phyloP scores from a whole-genome alignment of 2,113 vertebrate genomes.

The Strix uralensis region DNA sequence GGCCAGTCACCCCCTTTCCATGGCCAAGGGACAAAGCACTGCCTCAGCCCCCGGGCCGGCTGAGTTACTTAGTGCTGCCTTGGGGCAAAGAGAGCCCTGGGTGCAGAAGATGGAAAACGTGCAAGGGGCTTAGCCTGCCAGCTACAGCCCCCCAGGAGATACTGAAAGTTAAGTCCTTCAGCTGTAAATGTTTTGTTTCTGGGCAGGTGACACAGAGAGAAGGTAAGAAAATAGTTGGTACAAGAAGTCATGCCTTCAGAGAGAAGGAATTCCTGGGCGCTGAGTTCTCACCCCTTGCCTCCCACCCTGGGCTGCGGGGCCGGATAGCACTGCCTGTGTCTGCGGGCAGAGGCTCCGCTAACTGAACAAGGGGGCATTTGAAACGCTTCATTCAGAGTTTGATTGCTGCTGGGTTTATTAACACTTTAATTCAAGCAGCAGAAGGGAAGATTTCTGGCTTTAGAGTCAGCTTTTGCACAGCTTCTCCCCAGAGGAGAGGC shows the following conservation, averaged over 20 bases:
- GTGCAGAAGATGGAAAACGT: not conserved
- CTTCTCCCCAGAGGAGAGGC: not conserved
- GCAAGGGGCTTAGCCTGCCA: not conserved
- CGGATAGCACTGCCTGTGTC: not conserved
- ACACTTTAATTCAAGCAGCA: not conserved
- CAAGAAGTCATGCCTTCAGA: not conserved
- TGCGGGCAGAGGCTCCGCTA: not conserved
- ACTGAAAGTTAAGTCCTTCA: not conserved
- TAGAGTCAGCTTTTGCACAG: not conserved
- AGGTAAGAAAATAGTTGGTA: not conserved
- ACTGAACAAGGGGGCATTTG: slow-evolving; percentile 31
- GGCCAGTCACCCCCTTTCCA: not conserved
- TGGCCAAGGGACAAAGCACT: not conserved
- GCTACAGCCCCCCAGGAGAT: not conserved
- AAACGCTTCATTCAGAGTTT: not conserved
- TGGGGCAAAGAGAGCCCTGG: not conserved
- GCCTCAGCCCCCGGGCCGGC: rapidly evolving
- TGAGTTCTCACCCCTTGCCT: not conserved
- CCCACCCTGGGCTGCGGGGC: not conserved
- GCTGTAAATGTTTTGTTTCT: not conserved
- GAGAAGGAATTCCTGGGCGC: not conserved
- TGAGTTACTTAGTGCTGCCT: not conserved
- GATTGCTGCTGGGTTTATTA: not conserved
- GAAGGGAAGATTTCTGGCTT: not conserved
- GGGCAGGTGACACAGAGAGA: not conserved